Evolutionary conservation across 2,888 invertebrate genomes (phyloP), one percentile per base, ranked within the genome.

Genomic region (Altica lythri): DNA sequence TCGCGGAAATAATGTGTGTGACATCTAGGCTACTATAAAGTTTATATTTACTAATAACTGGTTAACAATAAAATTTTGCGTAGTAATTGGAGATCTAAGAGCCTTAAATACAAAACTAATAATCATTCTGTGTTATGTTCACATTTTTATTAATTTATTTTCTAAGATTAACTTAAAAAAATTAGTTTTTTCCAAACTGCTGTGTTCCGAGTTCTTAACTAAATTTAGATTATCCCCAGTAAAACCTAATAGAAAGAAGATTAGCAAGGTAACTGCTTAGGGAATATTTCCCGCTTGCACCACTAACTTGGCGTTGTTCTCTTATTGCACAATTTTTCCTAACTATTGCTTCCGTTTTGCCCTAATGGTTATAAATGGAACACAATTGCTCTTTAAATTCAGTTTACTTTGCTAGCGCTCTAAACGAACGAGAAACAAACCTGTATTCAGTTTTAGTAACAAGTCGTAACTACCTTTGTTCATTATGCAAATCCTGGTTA

Each of bases 191-290:
- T 10, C 27, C 8, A 27, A 2, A 9, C 9, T 10, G 27, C n/a
- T 27, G 8, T 4, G 9, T 10, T 27, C n/a, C 9, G 8, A 27
- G n/a, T 27, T 27, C n/a, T 27, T 10, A 30, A 30, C 30, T 30
- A 30, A 47, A 57, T 57, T 49, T 59, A 54, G 57, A 59, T 60
- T 62, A 59, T 59, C 57, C 52, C 16, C 45, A 53, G 37, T 53
- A 57, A 57, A 54, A 53, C 43, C 53, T 59, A 61, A 61, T 58
- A 56, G 59, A 61, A 40, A 54, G 54, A 30, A 53, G 58, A 59
- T 59, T 59, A 61, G 57, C 48, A 48, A 44, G 45, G 50, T 44
- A 46, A 53, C 59, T 53, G 55, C 51, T 52, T 40, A 37, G 51
- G 52, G 55, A 59, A 60, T 60, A 59, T 55, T n/a, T 53, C 50